Conservation (phyloP, 2,113 vertebrate species). For the Trematocara unimaculatum region DNA sequence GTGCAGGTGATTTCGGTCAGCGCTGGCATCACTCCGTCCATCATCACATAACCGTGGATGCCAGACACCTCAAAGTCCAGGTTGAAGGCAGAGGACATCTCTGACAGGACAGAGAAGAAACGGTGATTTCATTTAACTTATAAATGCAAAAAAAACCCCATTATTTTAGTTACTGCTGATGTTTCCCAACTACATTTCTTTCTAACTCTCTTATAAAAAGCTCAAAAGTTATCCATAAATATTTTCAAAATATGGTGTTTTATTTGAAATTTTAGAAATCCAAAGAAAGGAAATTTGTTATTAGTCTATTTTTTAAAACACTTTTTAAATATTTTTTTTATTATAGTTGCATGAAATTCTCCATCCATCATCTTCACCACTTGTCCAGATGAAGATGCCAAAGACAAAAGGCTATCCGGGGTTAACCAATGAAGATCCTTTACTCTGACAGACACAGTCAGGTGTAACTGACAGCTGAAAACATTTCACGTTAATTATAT, state of each 20-base stretch:
- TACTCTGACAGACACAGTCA: background rate
- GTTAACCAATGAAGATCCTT: background rate
- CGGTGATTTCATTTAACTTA: background rate
- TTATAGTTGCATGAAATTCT: background rate
- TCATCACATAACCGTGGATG: conserved; percentile 89
- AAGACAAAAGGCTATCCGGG: background rate
- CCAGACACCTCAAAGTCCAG: conserved; percentile 96
- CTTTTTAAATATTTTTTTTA: fast-evolving
- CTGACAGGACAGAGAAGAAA: conserved; percentile 66
- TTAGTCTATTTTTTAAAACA: background rate
- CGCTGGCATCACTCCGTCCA: conserved; percentile 85
- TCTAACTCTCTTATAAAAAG: background rate
- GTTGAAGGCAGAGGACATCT: conserved; percentile 92
- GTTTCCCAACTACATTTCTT: background rate
- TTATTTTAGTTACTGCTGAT: background rate
- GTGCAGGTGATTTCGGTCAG: conserved; percentile 86
- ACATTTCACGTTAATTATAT: background rate
- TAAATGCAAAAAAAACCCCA: fast-evolving
- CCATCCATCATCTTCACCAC: background rate
- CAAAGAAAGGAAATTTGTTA: background rate
- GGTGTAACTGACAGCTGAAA: background rate
- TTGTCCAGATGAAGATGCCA: background rate
- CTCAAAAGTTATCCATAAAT: background rate
- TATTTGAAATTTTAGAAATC: background rate
- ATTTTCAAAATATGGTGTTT: background rate